Base-by-base conservation (phyloP, 30 jellyfish, hydroid and myxozoan genomes). In the Aurelia aurita complex sp. Pacific region DNA sequence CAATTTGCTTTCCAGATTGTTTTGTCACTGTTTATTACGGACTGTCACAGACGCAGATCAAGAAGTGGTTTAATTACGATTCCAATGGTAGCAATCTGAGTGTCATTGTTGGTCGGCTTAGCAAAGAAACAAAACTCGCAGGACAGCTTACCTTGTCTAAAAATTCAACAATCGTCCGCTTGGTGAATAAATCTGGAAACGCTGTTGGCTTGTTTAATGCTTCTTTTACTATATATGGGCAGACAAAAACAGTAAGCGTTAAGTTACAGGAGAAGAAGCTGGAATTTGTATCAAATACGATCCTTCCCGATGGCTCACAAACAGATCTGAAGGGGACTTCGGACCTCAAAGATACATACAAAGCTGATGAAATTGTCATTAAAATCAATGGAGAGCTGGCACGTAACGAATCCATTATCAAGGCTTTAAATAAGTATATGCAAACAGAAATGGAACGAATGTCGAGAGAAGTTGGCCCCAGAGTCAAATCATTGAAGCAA, bases 181-280 rank as follows among this genome's bases (percentile, higher is more conserved):
- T 84, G 32, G 19, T 71, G 18, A 66, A 51, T 0, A 63, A 73
- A 1, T 14, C 42, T 23, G 77, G 66, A 3, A 16, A 18, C 2
- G 50, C 57, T 3, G 15, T 70, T 59, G 88, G 83, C 57, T 43
- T 54, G 18, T 80, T 88, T 72, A 88, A 80, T 35, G 91, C 80
- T 50, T 13, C 88, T 1, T 5, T 88, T 19, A 35, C 34, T 2
- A 54, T 88, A 40, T 88, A 79, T 73, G 96, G 80, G 3, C 51
- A 66, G 14, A 12, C 17, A 12, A 70, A 18, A 10, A 10, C 17
- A 2, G 86, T 65, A 11, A 36, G 36, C 15, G 88, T 88, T 15
- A 80, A n/a, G 10, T 64, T 79, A 33, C 51, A 40, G 15, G 70
- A 80, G 34, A 75, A 55, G 74, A 60, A 59, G 19, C 32, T 88